Base-by-base conservation (phyloP, 2,113 vertebrate species). In the Nerophis ophidion region DNA sequence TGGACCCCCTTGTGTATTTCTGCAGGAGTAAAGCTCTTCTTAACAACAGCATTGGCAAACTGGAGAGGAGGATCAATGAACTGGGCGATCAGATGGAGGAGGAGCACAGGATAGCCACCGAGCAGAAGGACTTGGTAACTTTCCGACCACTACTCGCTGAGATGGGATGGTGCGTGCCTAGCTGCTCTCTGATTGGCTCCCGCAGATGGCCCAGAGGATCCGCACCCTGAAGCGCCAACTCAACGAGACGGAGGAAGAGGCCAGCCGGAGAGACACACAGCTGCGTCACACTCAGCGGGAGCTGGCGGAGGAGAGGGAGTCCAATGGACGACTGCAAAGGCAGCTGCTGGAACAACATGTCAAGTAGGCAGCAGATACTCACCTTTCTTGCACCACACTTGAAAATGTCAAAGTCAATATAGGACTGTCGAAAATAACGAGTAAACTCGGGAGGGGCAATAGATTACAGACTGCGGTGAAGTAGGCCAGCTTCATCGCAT, bases 181-280 rank as follows among this genome's bases (percentile, higher is more conserved):
- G 47, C 13, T 3, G 3, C 49, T 38, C 17, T 68, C 44, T 38
- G 13, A 34, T 60, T 15, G 50, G 38, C 57, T 44, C 26, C 33
- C 33, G n/a, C 70, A 92, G 91, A 87, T 91, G 84, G 80, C 74
- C 13, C 89, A 91, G 74, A 85, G 81, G 72, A 91, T 91, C 17
- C 87, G 89, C 62, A 82, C 83, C 5, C 75, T 90, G 76, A 92
- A 91, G 84, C 86, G 90, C 6, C 92, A 93, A 84, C 74, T 92
- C 81, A 89, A 88, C 38, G 90, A 92, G 53, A 69, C 66, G 0
- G 90, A 92, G 77, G 87, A 86, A 60, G 90, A 90, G 75, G 80
- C 86, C 12, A 88, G 87, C 74, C 77, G 90, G 33, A 86, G 69
- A 40, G 90, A 92, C 5, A 66, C 72, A 34, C 89, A 90, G 61